Percentiles rank a stretch among this genome's conserved stretches.
phyloP scores from a whole-genome alignment of 2,797 vertebrate species.

The Chloroceryle amazona region DNA sequence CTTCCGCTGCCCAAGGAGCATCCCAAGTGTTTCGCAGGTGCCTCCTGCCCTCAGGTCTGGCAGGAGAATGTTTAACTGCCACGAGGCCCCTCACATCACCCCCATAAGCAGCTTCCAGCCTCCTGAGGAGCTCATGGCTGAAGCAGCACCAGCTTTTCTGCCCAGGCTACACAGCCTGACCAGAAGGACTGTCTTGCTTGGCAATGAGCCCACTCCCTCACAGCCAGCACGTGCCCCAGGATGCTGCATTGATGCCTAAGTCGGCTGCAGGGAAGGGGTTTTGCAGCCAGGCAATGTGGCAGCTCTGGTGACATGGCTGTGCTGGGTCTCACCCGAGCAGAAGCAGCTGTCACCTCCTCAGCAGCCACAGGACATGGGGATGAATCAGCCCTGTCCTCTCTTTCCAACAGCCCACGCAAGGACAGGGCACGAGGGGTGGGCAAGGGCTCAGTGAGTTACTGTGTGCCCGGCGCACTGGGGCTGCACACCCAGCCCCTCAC shows the following conservation, averaged over 20 bases:
- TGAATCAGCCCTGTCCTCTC: neutral
- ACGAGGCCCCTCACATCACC: too few relatives aligned
- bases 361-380: neutral
- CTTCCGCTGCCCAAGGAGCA: neutral
- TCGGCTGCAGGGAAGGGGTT: neutral
- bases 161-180: neutral
- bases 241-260: rapidly evolving
- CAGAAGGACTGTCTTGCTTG: neutral
- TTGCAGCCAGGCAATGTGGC: neutral
- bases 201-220: neutral
- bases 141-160: too few relatives aligned
- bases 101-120: neutral
- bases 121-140: too few relatives aligned
- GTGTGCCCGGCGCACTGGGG: rapidly evolving
- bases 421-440: too few relatives aligned
- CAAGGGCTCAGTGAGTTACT: neutral
- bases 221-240: rapidly evolving
- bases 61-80: rapidly evolving
- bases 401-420: rapidly evolving
- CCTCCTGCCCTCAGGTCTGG: neutral
- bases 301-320: neutral
- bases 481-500: rapidly evolving
- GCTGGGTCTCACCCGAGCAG: neutral
- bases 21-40: rapidly evolving
- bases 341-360: neutral